A percentile compares a stretch with the other conserved stretches of the same genome.
phyloP scores from a whole-genome alignment of 2,888 invertebrate species.

The Watsonalla binaria region DNA sequence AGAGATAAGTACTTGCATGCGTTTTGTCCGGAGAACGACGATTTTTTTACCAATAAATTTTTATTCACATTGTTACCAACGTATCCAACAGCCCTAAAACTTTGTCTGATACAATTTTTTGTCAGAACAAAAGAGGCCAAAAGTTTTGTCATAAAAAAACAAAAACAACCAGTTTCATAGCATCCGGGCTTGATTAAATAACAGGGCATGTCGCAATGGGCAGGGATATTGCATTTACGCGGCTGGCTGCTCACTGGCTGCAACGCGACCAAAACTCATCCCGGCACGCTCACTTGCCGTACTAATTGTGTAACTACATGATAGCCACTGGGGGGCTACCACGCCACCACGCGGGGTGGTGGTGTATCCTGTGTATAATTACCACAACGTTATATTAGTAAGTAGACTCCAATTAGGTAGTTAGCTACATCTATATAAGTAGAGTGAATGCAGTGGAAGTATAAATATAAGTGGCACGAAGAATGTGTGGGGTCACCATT shows the following conservation, averaged over 20 bases:
- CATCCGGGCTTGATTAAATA: slow-evolving; percentile 37
- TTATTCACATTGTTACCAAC: too few relatives aligned
- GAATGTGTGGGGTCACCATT: too few relatives aligned
- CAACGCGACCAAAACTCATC: slow-evolving; percentile 7
- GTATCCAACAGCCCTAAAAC: too few relatives aligned
- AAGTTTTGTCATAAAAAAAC: slow-evolving; percentile 13
- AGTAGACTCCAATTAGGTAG: background rate
- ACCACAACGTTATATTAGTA: background rate
- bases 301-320: slow-evolving; percentile 12
- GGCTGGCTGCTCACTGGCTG: background rate
- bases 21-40: too few relatives aligned
- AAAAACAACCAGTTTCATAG: slow-evolving; percentile 14
- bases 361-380: background rate
- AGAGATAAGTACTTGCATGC: too few relatives aligned
- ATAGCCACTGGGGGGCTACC: slow-evolving; percentile 2
- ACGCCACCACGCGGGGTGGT: background rate
- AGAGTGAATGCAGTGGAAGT: too few relatives aligned
- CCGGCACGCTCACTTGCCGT: slow-evolving; percentile 16
- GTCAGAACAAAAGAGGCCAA: background rate
- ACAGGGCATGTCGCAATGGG: slow-evolving; percentile 19
- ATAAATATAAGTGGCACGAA: too few relatives aligned
- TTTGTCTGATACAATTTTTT: background rate
- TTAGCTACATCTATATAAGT: background rate
- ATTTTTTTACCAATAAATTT: too few relatives aligned
- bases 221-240: slow-evolving; percentile 29